Conservation (phyloP, 2,797 vertebrate species). For the Phalloptychus januarius region DNA sequence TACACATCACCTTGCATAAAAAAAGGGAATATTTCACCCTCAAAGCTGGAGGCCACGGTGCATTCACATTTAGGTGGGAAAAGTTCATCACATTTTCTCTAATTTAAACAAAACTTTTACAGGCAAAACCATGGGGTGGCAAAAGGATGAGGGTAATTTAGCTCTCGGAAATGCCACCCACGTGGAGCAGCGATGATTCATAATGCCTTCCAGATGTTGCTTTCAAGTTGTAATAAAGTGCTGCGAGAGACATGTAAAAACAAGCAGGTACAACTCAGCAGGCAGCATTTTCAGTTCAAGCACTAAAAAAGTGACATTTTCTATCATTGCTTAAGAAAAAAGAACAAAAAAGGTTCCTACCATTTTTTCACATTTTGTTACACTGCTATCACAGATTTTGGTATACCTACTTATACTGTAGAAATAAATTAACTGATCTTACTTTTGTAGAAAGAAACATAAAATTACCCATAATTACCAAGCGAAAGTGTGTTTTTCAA, state of each 20-base stretch:
- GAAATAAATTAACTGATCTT: too few species aligned
- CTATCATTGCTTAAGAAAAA: not conserved
- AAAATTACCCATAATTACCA: not conserved
- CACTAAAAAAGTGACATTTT: slow-evolving; percentile 13
- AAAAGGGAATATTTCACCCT: not conserved
- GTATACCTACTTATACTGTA: too few species aligned
- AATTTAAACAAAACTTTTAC: slow-evolving; percentile 37
- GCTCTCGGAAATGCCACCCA: slow-evolving; percentile 69
- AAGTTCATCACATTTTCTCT: slow-evolving; percentile 19
- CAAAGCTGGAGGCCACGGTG: not conserved
- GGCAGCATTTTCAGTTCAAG: not conserved
- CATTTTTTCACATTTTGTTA: not conserved
- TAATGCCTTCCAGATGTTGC: slow-evolving; percentile 72
- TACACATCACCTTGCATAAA: not conserved
- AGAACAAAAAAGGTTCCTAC: not conserved
- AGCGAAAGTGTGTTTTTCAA: not conserved
- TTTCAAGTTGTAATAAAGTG: slow-evolving; percentile 29
- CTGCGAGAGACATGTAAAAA: slow-evolving; percentile 41
- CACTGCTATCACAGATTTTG: not conserved
- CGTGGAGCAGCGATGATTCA: slow-evolving; percentile 57
- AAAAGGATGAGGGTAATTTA: slow-evolving; percentile 58
- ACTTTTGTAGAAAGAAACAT: not conserved
- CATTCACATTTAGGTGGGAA: not conserved
- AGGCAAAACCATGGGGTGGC: slow-evolving; percentile 29
- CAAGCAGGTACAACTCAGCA: slow-evolving; percentile 50